Percentiles rank a stretch among this genome's conserved stretches.
Conservation (phyloP, 2,113 vertebrate genomes). For the Turdus rufiventris region DNA sequence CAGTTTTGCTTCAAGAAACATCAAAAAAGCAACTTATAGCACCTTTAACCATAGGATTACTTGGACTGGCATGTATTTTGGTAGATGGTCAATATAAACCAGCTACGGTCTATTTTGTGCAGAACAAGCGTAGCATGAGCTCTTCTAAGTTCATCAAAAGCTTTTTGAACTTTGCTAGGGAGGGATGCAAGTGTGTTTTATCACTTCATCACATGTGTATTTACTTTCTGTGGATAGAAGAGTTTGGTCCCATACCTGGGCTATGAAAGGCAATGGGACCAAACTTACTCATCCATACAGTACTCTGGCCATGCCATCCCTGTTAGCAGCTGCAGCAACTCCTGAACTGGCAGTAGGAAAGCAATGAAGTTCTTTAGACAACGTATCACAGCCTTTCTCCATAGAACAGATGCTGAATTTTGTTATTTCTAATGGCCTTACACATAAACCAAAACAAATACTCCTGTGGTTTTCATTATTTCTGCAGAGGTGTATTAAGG, state of each 20-base stretch:
- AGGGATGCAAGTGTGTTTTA: not conserved
- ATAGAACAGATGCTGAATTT: not conserved
- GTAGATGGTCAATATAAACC: not conserved
- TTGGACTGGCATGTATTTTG: not conserved
- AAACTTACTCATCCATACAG: rapidly evolving
- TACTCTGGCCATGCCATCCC: not conserved
- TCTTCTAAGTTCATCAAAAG: not conserved
- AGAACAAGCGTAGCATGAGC: rapidly evolving
- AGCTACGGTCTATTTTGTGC: not conserved
- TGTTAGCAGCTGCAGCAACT: not conserved
- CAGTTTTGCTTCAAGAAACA: not conserved
- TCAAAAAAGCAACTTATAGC: not conserved
- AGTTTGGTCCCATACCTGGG: not conserved
- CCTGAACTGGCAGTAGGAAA: not conserved
- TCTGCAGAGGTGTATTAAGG: not conserved
- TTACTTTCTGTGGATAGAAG: not conserved
- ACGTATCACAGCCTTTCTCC: not conserved
- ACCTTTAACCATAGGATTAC: not conserved
- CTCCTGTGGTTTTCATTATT: not conserved
- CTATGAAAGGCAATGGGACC: not conserved
- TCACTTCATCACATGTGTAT: rapidly evolving
- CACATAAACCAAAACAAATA: not conserved
- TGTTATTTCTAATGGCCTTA: not conserved
- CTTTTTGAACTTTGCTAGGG: not conserved
- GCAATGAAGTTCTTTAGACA: not conserved